Evolutionary conservation across 2,888 invertebrate species (phyloP).

Genomic region (Trichopria drosophilae): DNA sequence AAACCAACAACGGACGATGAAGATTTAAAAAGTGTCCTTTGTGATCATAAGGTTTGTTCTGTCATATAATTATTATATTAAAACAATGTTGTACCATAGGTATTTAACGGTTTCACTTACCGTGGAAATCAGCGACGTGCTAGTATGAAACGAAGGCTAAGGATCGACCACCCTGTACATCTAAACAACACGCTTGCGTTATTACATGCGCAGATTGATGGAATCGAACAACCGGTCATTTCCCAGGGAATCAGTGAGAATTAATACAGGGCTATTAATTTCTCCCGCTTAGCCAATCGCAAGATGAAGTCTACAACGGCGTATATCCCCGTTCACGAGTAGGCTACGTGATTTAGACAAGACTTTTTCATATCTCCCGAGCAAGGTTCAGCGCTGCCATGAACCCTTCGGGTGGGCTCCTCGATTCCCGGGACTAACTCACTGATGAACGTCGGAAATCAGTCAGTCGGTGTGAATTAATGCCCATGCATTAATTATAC

Average conservation of each 20-base stretch:
- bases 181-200: constrained; percentile 52
- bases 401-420: constrained; percentile 43
- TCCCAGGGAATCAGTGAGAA: constrained; percentile 56
- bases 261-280: constrained; percentile 57
- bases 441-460: constrained; percentile 47
- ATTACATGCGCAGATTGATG: constrained; percentile 56
- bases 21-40: too few species aligned
- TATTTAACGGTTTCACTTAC: too few species aligned
- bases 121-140: too few species aligned
- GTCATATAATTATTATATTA: too few species aligned
- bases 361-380: too few species aligned
- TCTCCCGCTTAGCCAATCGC: constrained; percentile 42
- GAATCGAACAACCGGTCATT: constrained; percentile 57
- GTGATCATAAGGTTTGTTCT: too few species aligned
- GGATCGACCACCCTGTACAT: too few species aligned
- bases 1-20: too few species aligned
- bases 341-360: constrained; percentile 52
- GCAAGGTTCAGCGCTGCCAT: constrained; percentile 37
- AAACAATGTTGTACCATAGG: too few species aligned
- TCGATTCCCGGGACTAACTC: constrained; percentile 39
- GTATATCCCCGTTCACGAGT: constrained; percentile 26
- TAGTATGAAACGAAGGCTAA: too few species aligned
- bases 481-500: constrained; percentile 55
- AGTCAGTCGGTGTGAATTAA: constrained; percentile 54
- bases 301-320: too few species aligned